These are phyloP conservation scores for Vireo altiloquus DNA, from an alignment of 2,113 vertebrate species.

Conservation along the genomic window DNA sequence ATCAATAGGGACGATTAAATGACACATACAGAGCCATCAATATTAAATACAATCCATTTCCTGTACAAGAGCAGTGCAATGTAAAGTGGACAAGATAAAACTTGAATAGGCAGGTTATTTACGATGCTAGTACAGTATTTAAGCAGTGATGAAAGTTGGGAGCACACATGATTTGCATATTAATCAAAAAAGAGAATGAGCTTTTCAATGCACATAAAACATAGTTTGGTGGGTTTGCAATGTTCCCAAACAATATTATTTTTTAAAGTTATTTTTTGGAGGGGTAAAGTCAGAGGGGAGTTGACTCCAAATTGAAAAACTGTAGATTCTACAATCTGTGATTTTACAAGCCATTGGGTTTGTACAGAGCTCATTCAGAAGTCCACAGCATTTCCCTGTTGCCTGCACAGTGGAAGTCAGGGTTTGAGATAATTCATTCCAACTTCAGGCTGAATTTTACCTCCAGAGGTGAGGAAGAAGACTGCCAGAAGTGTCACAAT, in stretches of 20 bases:
- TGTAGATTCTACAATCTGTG: background rate
- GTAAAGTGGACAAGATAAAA: slow-evolving; percentile 70
- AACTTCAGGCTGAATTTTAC: background rate
- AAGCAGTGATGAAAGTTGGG: slow-evolving; percentile 30
- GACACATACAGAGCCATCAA: slow-evolving; percentile 88
- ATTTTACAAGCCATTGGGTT: background rate
- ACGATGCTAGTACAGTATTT: slow-evolving; percentile 31
- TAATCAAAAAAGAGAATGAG: background rate
- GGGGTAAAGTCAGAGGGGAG: background rate
- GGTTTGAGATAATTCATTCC: background rate
- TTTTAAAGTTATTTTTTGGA: background rate
- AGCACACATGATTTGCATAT: background rate
- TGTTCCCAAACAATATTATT: background rate
- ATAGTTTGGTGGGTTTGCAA: background rate
- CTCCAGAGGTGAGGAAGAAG: background rate
- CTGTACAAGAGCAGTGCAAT: slow-evolving; percentile 66
- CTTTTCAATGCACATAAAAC: background rate
- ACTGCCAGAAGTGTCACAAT: rapidly evolving
- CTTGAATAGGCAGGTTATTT: slow-evolving; percentile 66
- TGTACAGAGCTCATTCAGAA: background rate
- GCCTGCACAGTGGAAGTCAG: background rate
- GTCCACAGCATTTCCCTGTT: background rate
- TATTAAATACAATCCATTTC: slow-evolving; percentile 89
- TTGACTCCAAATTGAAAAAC: background rate
- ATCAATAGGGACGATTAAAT: slow-evolving; percentile 96